These are phyloP conservation scores for Drosophila guanche DNA, from an alignment of 1,140 invertebrate species.

Conservation along the genomic window DNA sequence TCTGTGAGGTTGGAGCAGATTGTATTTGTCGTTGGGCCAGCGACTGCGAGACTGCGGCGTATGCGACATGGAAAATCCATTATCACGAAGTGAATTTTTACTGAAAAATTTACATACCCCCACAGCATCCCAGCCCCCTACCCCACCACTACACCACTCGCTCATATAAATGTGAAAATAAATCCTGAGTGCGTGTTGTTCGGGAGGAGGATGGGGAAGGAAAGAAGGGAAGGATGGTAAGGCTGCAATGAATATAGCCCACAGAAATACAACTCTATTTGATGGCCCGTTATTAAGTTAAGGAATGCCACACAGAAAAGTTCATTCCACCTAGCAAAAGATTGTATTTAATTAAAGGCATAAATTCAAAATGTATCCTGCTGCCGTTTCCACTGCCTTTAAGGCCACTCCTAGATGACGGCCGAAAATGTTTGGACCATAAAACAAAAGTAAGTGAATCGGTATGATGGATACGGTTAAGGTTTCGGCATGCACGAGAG, in stretches of 20 bases:
- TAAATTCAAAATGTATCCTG: conserved; percentile 64
- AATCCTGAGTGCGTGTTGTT: conserved; percentile 81
- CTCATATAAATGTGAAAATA: conserved; percentile 81
- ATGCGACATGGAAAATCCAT: conserved; percentile 81
- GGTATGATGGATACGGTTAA: conserved; percentile 47
- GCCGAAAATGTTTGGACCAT: conserved; percentile 58
- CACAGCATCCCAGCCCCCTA: conserved; percentile 10
- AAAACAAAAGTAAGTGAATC: conserved; percentile 63
- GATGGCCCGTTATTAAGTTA: conserved; percentile 73
- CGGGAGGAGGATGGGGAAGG: conserved; percentile 11
- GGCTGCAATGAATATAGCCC: conserved; percentile 38
- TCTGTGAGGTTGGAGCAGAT: conserved; percentile 47
- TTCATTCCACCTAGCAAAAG: conserved; percentile 54
- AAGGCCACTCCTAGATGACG: conserved; percentile 30
- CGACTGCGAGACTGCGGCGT: conserved; percentile 57
- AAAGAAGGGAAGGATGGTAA: conserved; percentile 24
- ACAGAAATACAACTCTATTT: conserved; percentile 72
- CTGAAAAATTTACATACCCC: conserved; percentile 80
- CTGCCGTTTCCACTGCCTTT: conserved; percentile 2
- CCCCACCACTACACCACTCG: conserved; percentile 2
- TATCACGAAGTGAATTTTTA: conserved; percentile 82
- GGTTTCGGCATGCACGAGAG: conserved; percentile 21
- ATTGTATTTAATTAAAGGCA: conserved; percentile 82
- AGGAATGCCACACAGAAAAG: conserved; percentile 53
- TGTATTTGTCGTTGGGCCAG: conserved; percentile 54